Percentiles rank a stretch among this genome's conserved stretches.
Conservation (phyloP, 1,140 invertebrate genomes). For the Choristoneura fumiferana region DNA sequence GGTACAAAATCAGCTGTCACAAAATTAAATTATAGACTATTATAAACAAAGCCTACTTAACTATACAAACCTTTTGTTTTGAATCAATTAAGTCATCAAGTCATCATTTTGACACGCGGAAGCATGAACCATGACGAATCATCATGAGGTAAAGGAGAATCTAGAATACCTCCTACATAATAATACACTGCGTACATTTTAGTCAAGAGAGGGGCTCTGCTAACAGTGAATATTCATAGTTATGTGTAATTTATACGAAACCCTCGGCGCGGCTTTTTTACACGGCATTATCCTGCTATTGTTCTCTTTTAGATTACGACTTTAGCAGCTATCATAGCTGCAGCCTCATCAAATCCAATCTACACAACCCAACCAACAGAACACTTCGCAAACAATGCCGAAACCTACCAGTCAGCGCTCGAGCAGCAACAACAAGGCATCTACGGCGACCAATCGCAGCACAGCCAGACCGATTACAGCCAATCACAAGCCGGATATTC, state of each 20-base stretch:
- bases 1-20: too few species aligned
- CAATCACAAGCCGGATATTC: conserved; percentile 6
- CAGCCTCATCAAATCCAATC: conserved; percentile 44
- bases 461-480: background rate
- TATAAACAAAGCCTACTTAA: too few species aligned
- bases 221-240: too few species aligned
- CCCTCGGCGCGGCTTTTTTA: too few species aligned
- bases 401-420: conserved; percentile 44
- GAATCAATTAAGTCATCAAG: conserved; percentile 6
- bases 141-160: background rate
- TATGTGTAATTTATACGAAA: too few species aligned
- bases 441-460: conserved; percentile 37
- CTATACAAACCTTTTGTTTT: background rate
- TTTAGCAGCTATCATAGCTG: conserved; percentile 42
- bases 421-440: conserved; percentile 36
- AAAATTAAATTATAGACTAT: too few species aligned
- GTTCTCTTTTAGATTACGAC: conserved; percentile 40
- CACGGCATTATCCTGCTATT: too few species aligned
- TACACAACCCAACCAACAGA: conserved; percentile 37
- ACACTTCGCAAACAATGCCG: conserved; percentile 34
- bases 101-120: conserved; percentile 14
- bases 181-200: too few species aligned
- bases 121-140: background rate
- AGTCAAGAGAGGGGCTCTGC: too few species aligned
- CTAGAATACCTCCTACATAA: too few species aligned